Percentiles rank a stretch among this genome's conserved stretches.
These are phyloP conservation scores for Spea bombifrons DNA, from an alignment of 2,113 vertebrate species.

Conservation along the genomic window DNA sequence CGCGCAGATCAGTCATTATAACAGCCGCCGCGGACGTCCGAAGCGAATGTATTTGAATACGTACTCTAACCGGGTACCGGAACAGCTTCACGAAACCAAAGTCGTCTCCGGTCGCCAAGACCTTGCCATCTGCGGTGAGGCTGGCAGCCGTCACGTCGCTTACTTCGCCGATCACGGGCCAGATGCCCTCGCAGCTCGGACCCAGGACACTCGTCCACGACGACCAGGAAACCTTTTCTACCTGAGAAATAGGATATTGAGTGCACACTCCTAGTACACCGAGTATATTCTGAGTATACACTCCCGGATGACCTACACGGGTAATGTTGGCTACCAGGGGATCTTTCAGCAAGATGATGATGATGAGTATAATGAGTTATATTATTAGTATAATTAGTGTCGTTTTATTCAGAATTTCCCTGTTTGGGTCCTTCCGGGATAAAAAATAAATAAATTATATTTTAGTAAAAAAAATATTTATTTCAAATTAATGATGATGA, in stretches of 20 bases:
- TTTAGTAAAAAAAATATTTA: no score
- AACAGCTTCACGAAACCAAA: conserved; percentile 97
- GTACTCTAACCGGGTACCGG: conserved; percentile 90
- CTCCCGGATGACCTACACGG: no score
- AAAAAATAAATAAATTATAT: no score
- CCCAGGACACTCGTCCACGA: conserved; percentile 96
- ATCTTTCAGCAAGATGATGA: no score
- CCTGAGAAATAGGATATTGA: conserved; percentile 65
- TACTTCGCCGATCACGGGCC: conserved; percentile 92
- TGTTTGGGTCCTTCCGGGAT: no score
- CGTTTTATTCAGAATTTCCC: no score
- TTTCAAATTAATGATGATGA: no score
- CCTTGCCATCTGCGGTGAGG: conserved; percentile 82
- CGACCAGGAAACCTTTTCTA: conserved; percentile 92
- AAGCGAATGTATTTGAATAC: conserved; percentile 46
- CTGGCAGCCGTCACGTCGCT: conserved; percentile 87
- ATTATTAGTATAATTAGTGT: no score
- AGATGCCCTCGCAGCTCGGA: conserved; percentile 87
- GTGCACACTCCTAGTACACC: neutral
- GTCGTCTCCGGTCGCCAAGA: conserved; percentile 94
- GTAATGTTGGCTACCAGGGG: no score
- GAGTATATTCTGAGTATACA: neutral
- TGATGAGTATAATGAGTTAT: no score
- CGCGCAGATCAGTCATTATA: no score
- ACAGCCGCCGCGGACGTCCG: no score